Percentiles rank a stretch among this genome's conserved stretches.
phyloP scores from a whole-genome alignment of 2,888 invertebrate species.

The Acrobasis repandana region DNA sequence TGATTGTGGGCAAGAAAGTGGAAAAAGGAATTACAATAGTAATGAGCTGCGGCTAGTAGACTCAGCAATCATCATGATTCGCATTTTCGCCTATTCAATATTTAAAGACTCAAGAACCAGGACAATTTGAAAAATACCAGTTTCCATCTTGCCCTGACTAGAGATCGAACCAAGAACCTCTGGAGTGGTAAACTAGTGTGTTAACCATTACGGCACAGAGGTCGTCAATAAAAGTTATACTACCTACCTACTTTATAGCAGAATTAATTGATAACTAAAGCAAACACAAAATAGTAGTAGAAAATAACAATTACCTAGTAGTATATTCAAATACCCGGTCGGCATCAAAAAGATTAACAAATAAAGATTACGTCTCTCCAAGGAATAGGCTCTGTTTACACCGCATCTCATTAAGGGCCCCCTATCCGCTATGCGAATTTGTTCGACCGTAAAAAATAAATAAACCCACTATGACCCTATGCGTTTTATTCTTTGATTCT shows the following conservation, averaged over 20 bases:
- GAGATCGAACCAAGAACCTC: too few relatives aligned
- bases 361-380: constrained; percentile 50
- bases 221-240: not conserved
- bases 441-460: constrained; percentile 70
- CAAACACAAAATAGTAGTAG: constrained; percentile 17
- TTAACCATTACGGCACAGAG: too few relatives aligned
- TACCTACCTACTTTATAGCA: not conserved
- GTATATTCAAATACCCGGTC: constrained; percentile 31
- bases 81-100: too few relatives aligned
- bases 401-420: constrained; percentile 72
- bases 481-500: constrained; percentile 39
- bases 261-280: constrained; percentile 20
- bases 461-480: constrained; percentile 51
- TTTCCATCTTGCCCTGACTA: too few relatives aligned
- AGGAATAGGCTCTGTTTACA: constrained; percentile 66
- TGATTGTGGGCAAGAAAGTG: too few relatives aligned
- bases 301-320: constrained; percentile 29
- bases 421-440: constrained; percentile 47
- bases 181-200: too few relatives aligned
- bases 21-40: too few relatives aligned
- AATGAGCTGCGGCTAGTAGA: too few relatives aligned
- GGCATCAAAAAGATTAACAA: constrained; percentile 32
- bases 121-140: too few relatives aligned
- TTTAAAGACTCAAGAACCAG: too few relatives aligned
- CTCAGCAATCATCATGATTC: too few relatives aligned